Conservation (phyloP, 2,888 invertebrate species). For the Folsomia manolachei region DNA sequence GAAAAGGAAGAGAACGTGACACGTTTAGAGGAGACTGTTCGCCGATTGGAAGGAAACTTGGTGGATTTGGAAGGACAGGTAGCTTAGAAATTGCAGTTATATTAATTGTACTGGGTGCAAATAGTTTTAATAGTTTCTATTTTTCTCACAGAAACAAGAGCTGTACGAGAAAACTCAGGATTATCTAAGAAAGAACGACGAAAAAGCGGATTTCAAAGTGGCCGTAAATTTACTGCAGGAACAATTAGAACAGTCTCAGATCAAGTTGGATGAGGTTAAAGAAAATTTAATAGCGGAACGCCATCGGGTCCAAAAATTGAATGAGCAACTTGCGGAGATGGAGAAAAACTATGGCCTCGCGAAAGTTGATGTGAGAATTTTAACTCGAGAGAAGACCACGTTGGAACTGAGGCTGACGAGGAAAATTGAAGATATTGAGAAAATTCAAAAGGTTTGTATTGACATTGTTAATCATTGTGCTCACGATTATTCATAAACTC, state of each 20-base stretch:
- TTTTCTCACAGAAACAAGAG: constrained; percentile 5
- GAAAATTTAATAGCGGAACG: constrained; percentile 2
- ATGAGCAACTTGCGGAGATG: constrained; percentile 6
- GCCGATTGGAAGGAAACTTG: constrained; percentile 17
- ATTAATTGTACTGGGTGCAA: too few relatives aligned
- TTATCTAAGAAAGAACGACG: not conserved
- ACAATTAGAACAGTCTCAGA: not conserved
- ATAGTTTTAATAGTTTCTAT: too few relatives aligned
- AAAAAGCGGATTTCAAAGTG: not conserved
- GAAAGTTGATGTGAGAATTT: constrained; percentile 35
- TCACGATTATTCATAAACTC: too few relatives aligned
- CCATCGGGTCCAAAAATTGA: constrained; percentile 10
- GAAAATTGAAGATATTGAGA: not conserved
- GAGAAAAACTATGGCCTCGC: constrained; percentile 29
- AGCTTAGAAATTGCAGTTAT: too few relatives aligned
- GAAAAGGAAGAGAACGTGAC: constrained; percentile 7
- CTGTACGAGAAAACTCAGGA: constrained; percentile 7
- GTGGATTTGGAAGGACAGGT: not conserved
- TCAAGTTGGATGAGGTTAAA: not conserved
- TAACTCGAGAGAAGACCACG: constrained; percentile 27
- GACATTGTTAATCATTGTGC: too few relatives aligned
- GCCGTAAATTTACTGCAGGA: constrained; percentile 2
- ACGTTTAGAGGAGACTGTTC: constrained; percentile 6
- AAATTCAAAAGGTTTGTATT: not conserved
- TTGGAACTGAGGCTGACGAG: constrained; percentile 4